Percentiles rank a stretch among this genome's conserved stretches.
Evolutionary conservation across 2,888 invertebrate species (phyloP).

Genomic region (Cephus sareptanus): DNA sequence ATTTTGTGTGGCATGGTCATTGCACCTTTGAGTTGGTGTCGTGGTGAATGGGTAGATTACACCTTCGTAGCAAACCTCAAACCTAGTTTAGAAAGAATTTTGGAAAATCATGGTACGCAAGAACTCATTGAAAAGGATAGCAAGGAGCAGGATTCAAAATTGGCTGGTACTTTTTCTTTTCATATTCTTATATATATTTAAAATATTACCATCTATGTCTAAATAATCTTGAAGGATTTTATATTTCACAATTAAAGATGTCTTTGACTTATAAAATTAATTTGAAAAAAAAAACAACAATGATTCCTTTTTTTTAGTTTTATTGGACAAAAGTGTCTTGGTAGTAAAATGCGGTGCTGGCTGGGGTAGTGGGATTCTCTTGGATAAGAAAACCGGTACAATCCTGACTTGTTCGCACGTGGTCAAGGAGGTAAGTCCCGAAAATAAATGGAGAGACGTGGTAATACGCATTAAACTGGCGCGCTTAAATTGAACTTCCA

Average conservation of each 20-base stretch:
- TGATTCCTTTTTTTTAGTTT: constrained; percentile 49
- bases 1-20: constrained; percentile 68
- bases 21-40: constrained; percentile 73
- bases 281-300: neutral
- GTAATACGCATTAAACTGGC: neutral
- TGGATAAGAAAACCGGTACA: constrained; percentile 66
- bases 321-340: constrained; percentile 68
- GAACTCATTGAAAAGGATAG: neutral
- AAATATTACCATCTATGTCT: neutral
- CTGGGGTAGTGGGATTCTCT: constrained; percentile 73
- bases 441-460: neutral
- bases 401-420: constrained; percentile 75
- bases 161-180: neutral
- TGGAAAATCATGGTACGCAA: constrained; percentile 27
- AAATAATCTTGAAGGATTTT: neutral
- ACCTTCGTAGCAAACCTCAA: constrained; percentile 70
- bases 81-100: constrained; percentile 66
- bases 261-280: neutral
- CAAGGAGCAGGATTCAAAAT: neutral
- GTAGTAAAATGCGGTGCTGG: constrained; percentile 70
- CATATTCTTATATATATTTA: neutral
- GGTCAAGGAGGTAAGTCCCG: constrained; percentile 66
- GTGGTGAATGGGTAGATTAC: constrained; percentile 74
- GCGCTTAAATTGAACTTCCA: constrained; percentile 11
- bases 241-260: neutral